phyloP scores from a whole-genome alignment of 2,797 vertebrate species.

The Lepilemur septentrionalis region DNA sequence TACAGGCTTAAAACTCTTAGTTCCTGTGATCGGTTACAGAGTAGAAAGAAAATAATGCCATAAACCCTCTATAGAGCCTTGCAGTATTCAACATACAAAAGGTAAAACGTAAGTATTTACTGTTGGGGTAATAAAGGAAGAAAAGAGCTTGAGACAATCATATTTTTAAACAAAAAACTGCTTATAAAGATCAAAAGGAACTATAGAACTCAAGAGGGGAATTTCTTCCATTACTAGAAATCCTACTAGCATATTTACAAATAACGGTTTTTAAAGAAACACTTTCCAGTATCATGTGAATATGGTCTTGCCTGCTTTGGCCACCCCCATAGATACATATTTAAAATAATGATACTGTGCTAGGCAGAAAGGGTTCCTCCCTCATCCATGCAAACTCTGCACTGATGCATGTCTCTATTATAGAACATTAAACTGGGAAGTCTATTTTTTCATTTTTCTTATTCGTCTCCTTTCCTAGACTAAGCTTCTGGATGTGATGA shows the following conservation, averaged over 20 bases:
- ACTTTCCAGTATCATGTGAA: neutral
- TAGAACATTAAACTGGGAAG: neutral
- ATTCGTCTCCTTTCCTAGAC: neutral
- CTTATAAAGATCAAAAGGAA: neutral
- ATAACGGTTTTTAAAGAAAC: neutral
- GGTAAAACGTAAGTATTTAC: neutral
- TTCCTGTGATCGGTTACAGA: constrained; percentile 28
- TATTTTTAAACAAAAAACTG: neutral
- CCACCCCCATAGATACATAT: no score
- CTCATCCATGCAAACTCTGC: neutral
- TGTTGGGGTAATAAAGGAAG: neutral
- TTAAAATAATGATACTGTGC: neutral
- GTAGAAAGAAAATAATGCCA: neutral
- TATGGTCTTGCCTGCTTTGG: neutral
- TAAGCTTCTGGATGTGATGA: neutral
- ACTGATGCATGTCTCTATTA: neutral
- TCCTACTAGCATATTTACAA: neutral
- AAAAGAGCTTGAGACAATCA: neutral
- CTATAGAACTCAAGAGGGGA: neutral
- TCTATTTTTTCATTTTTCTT: neutral
- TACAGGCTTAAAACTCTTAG: neutral
- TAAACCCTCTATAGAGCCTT: neutral
- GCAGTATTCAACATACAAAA: neutral
- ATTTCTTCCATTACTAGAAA: neutral
- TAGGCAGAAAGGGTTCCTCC: neutral